These are phyloP conservation scores for Protobothrops mucrosquamatus DNA, from an alignment of 2,113 vertebrate species.

Conservation along the genomic window DNA sequence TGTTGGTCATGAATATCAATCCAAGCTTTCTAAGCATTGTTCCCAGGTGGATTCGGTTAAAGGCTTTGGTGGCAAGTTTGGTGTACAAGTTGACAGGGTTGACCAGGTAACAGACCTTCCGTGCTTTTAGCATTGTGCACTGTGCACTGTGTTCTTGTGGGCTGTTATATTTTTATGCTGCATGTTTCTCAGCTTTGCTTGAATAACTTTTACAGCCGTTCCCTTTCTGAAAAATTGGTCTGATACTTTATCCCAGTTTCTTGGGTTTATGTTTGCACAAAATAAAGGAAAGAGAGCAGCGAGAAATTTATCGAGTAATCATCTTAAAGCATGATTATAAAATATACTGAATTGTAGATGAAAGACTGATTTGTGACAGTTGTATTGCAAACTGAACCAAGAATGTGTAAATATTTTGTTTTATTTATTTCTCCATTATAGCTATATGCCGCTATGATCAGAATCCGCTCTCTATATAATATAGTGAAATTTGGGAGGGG, in stretches of 20 bases:
- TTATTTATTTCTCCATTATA: not conserved
- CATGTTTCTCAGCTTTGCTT: not conserved
- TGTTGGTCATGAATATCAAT: constrained; percentile 93
- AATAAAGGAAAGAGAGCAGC: not conserved
- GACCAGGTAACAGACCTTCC: constrained; percentile 80
- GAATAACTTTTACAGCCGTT: not conserved
- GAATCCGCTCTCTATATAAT: not conserved
- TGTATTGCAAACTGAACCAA: not conserved
- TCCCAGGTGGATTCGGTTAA: constrained; percentile 91
- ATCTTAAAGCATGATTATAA: not conserved
- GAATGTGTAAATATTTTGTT: not conserved
- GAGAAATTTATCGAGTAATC: not conserved
- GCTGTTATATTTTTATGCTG: not conserved
- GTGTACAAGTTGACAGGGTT: constrained; percentile 88
- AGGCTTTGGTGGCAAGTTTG: constrained; percentile 95
- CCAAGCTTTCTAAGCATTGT: constrained; percentile 89
- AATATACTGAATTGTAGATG: not conserved
- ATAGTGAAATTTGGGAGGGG: not conserved
- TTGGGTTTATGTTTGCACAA: not conserved
- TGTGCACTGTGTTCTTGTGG: no score
- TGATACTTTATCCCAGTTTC: not conserved
- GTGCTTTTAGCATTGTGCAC: not conserved
- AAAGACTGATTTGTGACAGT: not conserved
- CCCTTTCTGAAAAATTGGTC: not conserved
- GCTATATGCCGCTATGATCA: not conserved